Evolutionary conservation across 1,140 invertebrate species (phyloP).

Genomic region (Rhyacophila brunnea): DNA sequence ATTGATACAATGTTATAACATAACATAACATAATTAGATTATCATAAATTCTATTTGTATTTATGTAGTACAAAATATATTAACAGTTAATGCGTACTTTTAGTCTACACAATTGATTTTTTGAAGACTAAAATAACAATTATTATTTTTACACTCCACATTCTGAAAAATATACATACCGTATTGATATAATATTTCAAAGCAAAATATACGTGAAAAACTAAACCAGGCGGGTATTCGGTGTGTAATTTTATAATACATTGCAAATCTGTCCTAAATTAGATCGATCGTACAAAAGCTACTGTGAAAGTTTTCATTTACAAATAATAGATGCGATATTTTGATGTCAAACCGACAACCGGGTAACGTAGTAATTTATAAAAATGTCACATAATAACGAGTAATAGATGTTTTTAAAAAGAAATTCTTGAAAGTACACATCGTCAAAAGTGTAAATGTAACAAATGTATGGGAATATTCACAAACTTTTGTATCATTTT

Average conservation of each 20-base stretch:
- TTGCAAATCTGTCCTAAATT: neutral
- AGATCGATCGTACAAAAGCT: neutral
- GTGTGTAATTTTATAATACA: neutral
- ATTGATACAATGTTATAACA: constrained; percentile 31
- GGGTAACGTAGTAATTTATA: neutral
- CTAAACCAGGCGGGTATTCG: neutral
- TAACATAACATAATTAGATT: constrained; percentile 33
- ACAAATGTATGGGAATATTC: constrained; percentile 5
- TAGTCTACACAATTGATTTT: constrained; percentile 21
- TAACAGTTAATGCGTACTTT: constrained; percentile 26
- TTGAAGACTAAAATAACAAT: constrained; percentile 17
- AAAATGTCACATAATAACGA: neutral
- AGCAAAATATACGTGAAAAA: too few relatives aligned
- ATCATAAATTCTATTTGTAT: constrained; percentile 25
- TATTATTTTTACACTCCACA: neutral
- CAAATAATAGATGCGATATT: neutral
- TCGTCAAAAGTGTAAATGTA: constrained; percentile 1
- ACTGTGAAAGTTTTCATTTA: neutral
- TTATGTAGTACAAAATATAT: constrained; percentile 35
- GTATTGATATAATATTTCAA: neutral
- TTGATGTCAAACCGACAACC: neutral
- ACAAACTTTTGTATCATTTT: constrained; percentile 20
- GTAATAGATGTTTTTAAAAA: constrained; percentile 1
- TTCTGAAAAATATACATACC: neutral
- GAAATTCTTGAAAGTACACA: neutral